Base-by-base conservation (phyloP, 2,113 vertebrate species). In the Prunella himalayana region DNA sequence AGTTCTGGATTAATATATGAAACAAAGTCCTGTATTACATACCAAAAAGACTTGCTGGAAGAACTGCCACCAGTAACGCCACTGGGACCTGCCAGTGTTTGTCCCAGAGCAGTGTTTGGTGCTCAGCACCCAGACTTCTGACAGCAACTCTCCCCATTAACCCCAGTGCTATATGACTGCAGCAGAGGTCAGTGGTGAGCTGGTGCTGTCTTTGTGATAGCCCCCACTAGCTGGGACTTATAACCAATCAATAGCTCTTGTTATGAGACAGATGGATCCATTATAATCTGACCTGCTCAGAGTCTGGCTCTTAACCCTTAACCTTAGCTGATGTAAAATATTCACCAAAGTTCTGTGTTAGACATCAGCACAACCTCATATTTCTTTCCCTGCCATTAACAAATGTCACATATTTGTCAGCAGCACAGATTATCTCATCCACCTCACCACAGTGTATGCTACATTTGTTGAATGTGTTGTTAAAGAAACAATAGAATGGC, bases 311-410 rank as follows among this genome's bases (percentile, higher is more conserved):
- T 90, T 93, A 82, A 80, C 75, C 77, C 61, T 80, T 83, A 71
- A 90, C 86, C 86, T 78, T 2, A 1, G n/a, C 73, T 81, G 78
- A 78, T 27, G 79, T 49, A 88, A 93, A 93, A 77, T 73, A 87
- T 45, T 72, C 51, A 91, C 37, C 31, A 91, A 84, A 86, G 61
- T 61, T 87, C 69, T 42, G 28, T 47, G 35, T 49, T 59, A 75
- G 81, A 68, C 51, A 64, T 69, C 4, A 4, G 65, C 44, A 84
- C 56, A 60, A 59, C 35, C 41, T 90, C 2, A 0, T 84, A 69
- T 86, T 84, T 97, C 57, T 94, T 95, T 84, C 53, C 28, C 53
- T 73, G 35, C 49, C 65, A 33, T 84, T 75, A 94, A 45, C 51
- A 90, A 95, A 89, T 47, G 70, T 71, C 56, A 53, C 20, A 0